A percentile compares a stretch with the other conserved stretches of the same genome.
These are phyloP conservation scores for Danio albolineatus DNA, from an alignment of 2,797 vertebrate genomes.

Conservation along the genomic window DNA sequence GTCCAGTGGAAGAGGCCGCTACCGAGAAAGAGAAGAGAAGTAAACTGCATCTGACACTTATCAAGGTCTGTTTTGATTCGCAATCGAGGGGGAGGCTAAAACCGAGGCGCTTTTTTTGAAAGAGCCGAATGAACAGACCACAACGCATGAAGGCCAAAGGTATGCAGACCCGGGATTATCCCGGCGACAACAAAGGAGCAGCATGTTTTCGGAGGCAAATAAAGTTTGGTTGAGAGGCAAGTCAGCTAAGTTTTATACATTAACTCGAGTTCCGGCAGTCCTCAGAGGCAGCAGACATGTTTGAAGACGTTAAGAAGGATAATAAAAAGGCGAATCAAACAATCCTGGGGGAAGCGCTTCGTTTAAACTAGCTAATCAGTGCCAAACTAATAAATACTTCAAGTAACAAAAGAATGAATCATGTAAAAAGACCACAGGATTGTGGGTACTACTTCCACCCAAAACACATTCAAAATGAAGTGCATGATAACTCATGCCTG, in stretches of 20 bases:
- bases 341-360: slow-evolving; percentile 48
- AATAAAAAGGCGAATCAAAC: slow-evolving; percentile 1
- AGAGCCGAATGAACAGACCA: slow-evolving; percentile 79
- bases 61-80: slow-evolving; percentile 66
- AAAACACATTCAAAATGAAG: slow-evolving; percentile 61
- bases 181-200: slow-evolving; percentile 72
- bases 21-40: slow-evolving; percentile 74
- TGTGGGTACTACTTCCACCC: slow-evolving; percentile 59
- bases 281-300: slow-evolving; percentile 42
- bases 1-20: slow-evolving; percentile 84
- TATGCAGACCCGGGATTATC: slow-evolving; percentile 62
- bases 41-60: slow-evolving; percentile 67
- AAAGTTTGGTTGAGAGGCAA: slow-evolving; percentile 69
- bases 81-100: slow-evolving; percentile 70
- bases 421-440: slow-evolving; percentile 45
- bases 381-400: slow-evolving; percentile 85
- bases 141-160: slow-evolving; percentile 75
- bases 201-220: slow-evolving; percentile 63
- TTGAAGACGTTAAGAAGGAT: slow-evolving; percentile 45
- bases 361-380: slow-evolving; percentile 70
- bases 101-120: slow-evolving; percentile 68
- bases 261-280: slow-evolving; percentile 30
- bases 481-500: slow-evolving; percentile 45
- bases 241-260: slow-evolving; percentile 67
- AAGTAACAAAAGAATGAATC: slow-evolving; percentile 74